phyloP scores from a whole-genome alignment of 2,888 invertebrate species.

The Mimumesa dahlbomi region DNA sequence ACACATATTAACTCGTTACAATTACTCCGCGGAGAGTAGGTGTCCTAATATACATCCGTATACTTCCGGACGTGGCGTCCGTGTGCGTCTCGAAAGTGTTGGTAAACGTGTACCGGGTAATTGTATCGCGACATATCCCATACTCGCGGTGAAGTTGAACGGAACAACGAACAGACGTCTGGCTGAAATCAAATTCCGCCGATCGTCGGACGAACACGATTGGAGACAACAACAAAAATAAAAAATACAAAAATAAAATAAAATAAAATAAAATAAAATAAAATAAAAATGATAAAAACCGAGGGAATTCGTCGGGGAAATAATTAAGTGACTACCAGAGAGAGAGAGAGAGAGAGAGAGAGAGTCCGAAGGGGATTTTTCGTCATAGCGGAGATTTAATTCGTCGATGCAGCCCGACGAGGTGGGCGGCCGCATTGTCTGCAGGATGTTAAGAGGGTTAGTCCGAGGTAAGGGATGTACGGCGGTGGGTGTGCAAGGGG shows the following conservation, averaged over 20 bases:
- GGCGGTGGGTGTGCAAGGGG: slow-evolving; percentile 32
- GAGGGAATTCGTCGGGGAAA: slow-evolving; percentile 9
- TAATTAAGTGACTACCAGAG: slow-evolving; percentile 39
- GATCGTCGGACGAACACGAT: not conserved
- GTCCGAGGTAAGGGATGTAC: slow-evolving; percentile 24
- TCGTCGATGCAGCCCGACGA: slow-evolving; percentile 42
- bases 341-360: too few species aligned
- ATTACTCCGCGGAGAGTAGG: too few species aligned
- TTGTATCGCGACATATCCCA: too few species aligned
- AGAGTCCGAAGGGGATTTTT: slow-evolving; percentile 34
- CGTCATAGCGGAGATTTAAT: slow-evolving; percentile 46
- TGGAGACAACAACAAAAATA: not conserved
- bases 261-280: not conserved
- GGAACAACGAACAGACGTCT: too few species aligned
- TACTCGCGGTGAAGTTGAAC: too few species aligned
- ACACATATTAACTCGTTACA: too few species aligned
- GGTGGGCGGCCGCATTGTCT: slow-evolving; percentile 57
- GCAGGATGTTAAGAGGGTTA: slow-evolving; percentile 60
- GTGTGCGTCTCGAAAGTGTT: too few species aligned
- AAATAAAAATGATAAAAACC: not conserved
- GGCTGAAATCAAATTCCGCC: not conserved
- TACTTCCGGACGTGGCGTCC: too few species aligned
- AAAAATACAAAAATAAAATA: too few species aligned
- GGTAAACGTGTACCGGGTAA: too few species aligned
- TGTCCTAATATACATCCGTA: too few species aligned